Conservation (phyloP, 2,113 vertebrate species). For the Desmodus rotundus region DNA sequence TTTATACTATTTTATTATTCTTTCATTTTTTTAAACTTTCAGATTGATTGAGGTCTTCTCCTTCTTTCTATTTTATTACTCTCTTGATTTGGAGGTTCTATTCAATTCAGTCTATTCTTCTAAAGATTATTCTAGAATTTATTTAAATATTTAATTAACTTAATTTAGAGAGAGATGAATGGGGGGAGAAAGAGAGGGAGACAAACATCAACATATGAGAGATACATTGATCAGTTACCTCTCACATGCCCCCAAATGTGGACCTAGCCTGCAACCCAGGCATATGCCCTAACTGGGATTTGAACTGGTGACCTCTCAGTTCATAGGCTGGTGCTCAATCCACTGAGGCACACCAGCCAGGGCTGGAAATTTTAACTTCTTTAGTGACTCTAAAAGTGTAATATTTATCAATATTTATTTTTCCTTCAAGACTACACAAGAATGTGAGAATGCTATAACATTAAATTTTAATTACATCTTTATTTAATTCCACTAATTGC, state of each 20-base stretch:
- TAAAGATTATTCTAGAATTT: background rate
- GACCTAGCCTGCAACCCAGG: too few relatives aligned
- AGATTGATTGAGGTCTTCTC: background rate
- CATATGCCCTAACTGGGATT: too few relatives aligned
- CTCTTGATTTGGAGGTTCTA: background rate
- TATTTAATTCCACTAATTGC: background rate
- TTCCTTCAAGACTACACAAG: background rate
- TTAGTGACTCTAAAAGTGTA: background rate
- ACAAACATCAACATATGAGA: too few relatives aligned
- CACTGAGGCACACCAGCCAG: too few relatives aligned
- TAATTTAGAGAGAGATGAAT: too few relatives aligned
- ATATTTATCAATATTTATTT: background rate
- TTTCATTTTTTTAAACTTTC: background rate
- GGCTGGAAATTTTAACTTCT: background rate
- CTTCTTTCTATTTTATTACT: background rate
- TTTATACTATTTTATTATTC: background rate
- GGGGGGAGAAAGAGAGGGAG: too few relatives aligned
- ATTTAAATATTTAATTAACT: too few relatives aligned
- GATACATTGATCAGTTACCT: too few relatives aligned
- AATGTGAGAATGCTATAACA: background rate
- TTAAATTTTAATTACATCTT: background rate
- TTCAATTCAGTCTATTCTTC: background rate
- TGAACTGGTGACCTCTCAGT: too few relatives aligned
- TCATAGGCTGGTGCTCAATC: too few relatives aligned
- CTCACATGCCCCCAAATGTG: too few relatives aligned